Percentiles rank a stretch among this genome's conserved stretches.
Conservation (phyloP, 2,888 invertebrate species). For the Zelleria hepariella region DNA sequence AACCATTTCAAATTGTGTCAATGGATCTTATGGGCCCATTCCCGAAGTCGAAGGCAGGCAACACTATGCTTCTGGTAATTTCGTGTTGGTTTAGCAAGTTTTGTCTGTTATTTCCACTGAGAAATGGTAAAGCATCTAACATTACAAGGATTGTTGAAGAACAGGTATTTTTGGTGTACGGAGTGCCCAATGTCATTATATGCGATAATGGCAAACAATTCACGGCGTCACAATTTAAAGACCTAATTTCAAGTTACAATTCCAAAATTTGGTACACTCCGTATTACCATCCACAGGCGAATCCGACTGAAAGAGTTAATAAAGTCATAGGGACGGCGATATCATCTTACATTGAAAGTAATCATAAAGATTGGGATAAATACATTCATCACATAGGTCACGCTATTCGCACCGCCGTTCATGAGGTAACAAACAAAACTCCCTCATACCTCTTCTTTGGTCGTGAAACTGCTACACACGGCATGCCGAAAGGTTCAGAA, state of each 20-base stretch:
- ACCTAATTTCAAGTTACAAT: neutral
- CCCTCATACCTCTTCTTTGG: conserved; percentile 19
- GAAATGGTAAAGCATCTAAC: neutral
- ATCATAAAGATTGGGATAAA: too few relatives aligned
- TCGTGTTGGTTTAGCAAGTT: neutral
- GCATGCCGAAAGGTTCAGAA: neutral
- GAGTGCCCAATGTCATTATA: neutral
- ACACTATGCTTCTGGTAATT: neutral
- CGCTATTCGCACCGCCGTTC: conserved; percentile 22
- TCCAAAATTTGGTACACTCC: neutral
- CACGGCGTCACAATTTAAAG: neutral
- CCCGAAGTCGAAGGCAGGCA: too few relatives aligned
- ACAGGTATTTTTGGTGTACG: neutral
- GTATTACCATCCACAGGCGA: too few relatives aligned
- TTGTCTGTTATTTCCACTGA: neutral
- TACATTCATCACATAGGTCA: conserved; percentile 19
- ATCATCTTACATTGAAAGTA: too few relatives aligned
- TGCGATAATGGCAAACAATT: conserved; percentile 14
- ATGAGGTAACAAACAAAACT: conserved; percentile 19
- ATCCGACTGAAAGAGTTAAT: too few relatives aligned
- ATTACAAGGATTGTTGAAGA: neutral
- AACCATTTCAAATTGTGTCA: conserved; percentile 6
- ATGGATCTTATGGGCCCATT: neutral
- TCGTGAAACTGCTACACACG: conserved; percentile 12
- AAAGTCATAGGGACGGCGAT: too few relatives aligned